These are phyloP conservation scores for Megamerina dolium DNA, from an alignment of 2,888 invertebrate genomes.

Conservation along the genomic window DNA sequence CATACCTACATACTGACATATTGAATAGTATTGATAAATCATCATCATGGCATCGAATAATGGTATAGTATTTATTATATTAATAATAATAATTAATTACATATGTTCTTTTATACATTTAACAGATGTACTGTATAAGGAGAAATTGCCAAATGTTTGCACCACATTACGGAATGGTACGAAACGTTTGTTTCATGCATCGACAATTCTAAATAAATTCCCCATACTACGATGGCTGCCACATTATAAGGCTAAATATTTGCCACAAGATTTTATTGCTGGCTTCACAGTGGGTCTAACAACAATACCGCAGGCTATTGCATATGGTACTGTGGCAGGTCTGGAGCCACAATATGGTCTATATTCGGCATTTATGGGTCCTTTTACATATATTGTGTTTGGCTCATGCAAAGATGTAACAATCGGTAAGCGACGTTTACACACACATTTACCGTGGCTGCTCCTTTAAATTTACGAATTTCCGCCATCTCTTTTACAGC, in stretches of 20 bases:
- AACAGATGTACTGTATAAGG: slow-evolving; percentile 38
- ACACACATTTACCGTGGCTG: no score
- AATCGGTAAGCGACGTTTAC: slow-evolving; percentile 58
- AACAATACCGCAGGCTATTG: slow-evolving; percentile 79
- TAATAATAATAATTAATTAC: neutral
- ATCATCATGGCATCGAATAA: no score
- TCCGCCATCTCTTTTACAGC: slow-evolving; percentile 52
- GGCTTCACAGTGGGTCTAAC: slow-evolving; percentile 79
- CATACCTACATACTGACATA: no score
- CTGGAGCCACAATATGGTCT: slow-evolving; percentile 72
- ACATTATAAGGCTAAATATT: slow-evolving; percentile 58
- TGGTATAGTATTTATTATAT: no score
- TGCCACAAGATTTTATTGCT: slow-evolving; percentile 75
- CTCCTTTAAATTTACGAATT: no score
- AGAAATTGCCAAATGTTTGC: slow-evolving; percentile 38
- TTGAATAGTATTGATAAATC: no score
- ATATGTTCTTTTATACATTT: slow-evolving; percentile 2
- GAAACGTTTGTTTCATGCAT: slow-evolving; percentile 49
- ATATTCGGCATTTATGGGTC: slow-evolving; percentile 92
- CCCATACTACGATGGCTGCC: slow-evolving; percentile 74
- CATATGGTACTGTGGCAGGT: slow-evolving; percentile 74
- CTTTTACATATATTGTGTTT: slow-evolving; percentile 84
- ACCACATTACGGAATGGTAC: slow-evolving; percentile 30
- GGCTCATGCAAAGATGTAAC: slow-evolving; percentile 80
- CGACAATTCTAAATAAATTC: slow-evolving; percentile 54